These are phyloP conservation scores for Chroicocephalus ridibundus DNA, from an alignment of 2,113 vertebrate genomes.

Conservation along the genomic window DNA sequence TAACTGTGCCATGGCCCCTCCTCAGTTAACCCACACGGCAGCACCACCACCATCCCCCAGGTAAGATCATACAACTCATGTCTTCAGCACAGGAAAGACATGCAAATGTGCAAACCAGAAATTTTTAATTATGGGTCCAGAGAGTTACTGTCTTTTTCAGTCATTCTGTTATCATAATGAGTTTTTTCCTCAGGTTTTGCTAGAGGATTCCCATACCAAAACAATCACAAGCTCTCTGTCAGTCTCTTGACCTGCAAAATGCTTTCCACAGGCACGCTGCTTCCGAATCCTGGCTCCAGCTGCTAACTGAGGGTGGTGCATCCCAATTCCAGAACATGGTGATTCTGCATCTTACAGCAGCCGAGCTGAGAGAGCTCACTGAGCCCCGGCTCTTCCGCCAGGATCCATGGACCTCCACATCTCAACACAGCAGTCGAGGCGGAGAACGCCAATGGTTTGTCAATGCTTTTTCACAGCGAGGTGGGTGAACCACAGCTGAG, in stretches of 20 bases:
- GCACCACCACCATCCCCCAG: not conserved
- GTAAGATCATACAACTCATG: not conserved
- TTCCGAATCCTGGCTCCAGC: not conserved
- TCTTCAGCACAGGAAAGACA: not conserved
- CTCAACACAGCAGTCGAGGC: not conserved
- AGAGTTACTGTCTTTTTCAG: not conserved
- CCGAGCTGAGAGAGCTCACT: not conserved
- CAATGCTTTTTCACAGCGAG: not conserved
- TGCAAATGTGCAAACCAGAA: not conserved
- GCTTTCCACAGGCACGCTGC: not conserved
- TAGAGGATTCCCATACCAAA: not conserved
- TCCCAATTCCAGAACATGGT: not conserved
- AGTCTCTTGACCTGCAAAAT: not conserved
- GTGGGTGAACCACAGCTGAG: not conserved
- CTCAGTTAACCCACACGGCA: not conserved
- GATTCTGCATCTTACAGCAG: not conserved
- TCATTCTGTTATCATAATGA: not conserved
- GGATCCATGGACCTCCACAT: not conserved
- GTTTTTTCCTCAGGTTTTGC: not conserved
- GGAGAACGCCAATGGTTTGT: not conserved
- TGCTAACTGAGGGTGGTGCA: not conserved
- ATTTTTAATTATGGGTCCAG: not conserved
- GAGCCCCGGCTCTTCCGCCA: not conserved
- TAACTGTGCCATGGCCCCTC: not conserved
- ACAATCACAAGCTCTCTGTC: not conserved